Evolutionary conservation across 1,140 invertebrate genomes (phyloP), one percentile per base, ranked within the genome.

Genomic region (Bombus sylvicola): DNA sequence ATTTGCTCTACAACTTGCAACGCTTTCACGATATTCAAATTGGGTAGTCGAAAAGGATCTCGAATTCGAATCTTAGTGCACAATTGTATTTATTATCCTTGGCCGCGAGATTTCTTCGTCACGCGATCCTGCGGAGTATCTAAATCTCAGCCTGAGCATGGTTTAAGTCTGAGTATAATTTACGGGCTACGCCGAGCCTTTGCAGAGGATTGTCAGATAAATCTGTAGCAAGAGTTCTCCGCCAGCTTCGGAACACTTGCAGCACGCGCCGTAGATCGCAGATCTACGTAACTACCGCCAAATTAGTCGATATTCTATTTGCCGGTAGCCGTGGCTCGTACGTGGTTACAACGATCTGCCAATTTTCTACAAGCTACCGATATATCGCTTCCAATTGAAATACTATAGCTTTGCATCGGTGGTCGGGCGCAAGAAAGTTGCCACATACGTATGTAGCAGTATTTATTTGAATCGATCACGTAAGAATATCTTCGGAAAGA

Each of bases 121-220:
- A 91, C 90, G 89, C 87, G 85, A 92, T 90, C 83, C 83, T 75
- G 57, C 81, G 43, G 37, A 75, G 76, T 87, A 90, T 91, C 62
- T 79, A 59, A 72, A 57, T 68, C 41, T 13, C 59, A 1, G 25
- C 15, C n/a, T 31, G 31, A 57, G 43, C 53, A 81, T 39, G 83
- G n/a, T 81, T 69, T 41, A 74, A 57, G 64, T 22, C 64, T 6
- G 9, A 10, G 53, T 25, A 57, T 78, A 81, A 86, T 89, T 89
- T 83, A 89, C 83, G 41, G 66, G 75, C 75, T n/a, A 25, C n/a
- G 31, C 31, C 64, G 37, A 47, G 62, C 39, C 28, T 43, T 34
- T 31, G 37, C 37, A 31, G 59, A n/a, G 15, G 28, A 62, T 47
- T 34, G 80, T 75, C 84, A 34, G 75, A 83, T 86, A 83, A 89